Base-by-base conservation (phyloP, 2,888 invertebrate species). In the Lingula anatina region DNA sequence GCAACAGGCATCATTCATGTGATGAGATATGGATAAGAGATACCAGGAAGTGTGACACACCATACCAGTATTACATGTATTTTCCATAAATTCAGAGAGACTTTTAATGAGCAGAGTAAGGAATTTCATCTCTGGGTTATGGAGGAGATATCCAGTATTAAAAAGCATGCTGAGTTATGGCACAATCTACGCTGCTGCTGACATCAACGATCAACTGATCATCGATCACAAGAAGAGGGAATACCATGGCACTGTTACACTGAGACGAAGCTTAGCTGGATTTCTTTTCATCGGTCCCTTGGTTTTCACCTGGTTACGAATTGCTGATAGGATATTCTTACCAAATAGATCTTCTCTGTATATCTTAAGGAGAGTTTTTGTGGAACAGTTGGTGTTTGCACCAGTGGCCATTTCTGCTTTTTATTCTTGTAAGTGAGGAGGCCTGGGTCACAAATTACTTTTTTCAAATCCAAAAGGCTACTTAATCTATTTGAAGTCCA, bases 341-440 rank as follows among this genome's bases (percentile, higher is more conserved):
- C 64, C 62, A 24, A 57, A 61, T 5, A 53, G 45, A 44, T 35
- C 49, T 3, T 7, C 54, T 5, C 42, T 28, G 20, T 49, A 47
- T 31, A 54, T 59, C 3, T 27, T 57, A 2, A 57, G 52, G 38
- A 63, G 62, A 50, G 56, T 62, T n/a, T n/a, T 57, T 5, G 35
- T 48, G 2, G 62, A 60, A 26, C 58, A 58, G 18, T 37, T 54
- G 7, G 25, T 46, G 15, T 61, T 60, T 50, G 58, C 60, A 38
- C 65, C 65, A 35, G 40, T 56, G 15, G 53, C 53, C 20, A 53
- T 60, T 37, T 50, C 54, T 37, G 51, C 51, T 7, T 65, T 65
- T 46, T 65, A 61, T 47, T 49, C 55, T 7, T 47, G 65, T 65
- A 55, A 54, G 54, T 40, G n/a, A n/a, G n/a, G n/a, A n/a, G n/a